phyloP scores from a whole-genome alignment of 2,797 vertebrate species.

The Prionace glauca region DNA sequence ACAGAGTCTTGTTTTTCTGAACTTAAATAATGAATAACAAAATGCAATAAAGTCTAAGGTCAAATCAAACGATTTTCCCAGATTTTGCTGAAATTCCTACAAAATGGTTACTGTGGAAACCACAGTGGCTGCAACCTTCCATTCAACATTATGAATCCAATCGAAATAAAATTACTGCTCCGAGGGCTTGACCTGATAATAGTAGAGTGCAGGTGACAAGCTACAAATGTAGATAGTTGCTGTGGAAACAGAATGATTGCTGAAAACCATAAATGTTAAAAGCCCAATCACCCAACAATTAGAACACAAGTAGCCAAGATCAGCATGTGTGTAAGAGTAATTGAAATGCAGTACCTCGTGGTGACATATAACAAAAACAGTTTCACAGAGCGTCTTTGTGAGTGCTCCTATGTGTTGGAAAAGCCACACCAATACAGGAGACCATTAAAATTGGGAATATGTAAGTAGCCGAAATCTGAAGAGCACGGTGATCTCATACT shows the following conservation, averaged over 20 bases:
- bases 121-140: not conserved
- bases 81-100: constrained; percentile 24
- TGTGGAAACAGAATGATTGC: constrained; percentile 31
- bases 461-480: not conserved
- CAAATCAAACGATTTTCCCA: not conserved
- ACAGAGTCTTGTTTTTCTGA: not conserved
- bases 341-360: constrained; percentile 8
- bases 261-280: constrained; percentile 30
- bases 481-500: not conserved
- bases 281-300: constrained; percentile 33
- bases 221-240: constrained; percentile 13
- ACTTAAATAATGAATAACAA: not conserved
- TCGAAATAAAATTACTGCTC: constrained; percentile 26
- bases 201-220: constrained; percentile 22
- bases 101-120: constrained; percentile 37
- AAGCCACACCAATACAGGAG: not conserved
- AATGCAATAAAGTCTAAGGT: not conserved
- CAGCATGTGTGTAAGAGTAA: not conserved
- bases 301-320: not conserved
- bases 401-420: not conserved
- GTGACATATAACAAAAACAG: not conserved
- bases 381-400: not conserved
- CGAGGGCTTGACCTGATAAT: constrained; percentile 28
- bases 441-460: not conserved
- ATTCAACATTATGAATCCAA: constrained; percentile 23